Evolutionary conservation across 2,888 invertebrate species (phyloP).

Genomic region (Isotomurus palustris): DNA sequence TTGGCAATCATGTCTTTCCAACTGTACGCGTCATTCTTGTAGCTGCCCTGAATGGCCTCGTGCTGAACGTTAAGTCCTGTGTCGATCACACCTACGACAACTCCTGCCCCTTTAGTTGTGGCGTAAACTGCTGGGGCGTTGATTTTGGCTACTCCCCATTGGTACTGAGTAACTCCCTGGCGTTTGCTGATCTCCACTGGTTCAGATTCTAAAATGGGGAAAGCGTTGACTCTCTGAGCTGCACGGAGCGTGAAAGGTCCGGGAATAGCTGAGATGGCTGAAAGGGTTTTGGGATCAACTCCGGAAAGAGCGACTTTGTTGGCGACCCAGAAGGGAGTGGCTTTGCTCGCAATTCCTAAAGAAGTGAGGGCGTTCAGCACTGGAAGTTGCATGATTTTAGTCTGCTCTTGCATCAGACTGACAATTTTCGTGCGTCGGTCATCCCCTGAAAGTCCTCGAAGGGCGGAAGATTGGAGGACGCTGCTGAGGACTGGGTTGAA

Average conservation of each 20-base stretch:
- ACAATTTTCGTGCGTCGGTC: not conserved
- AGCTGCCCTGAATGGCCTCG: not conserved
- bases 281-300: not conserved
- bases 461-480: not conserved
- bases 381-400: not conserved
- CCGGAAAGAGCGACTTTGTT: not conserved
- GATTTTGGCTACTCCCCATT: constrained; percentile 7
- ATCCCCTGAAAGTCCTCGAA: not conserved
- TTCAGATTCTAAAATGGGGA: not conserved
- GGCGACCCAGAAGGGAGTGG: constrained; percentile 1
- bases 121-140: not conserved
- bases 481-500: not conserved
- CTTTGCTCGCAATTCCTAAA: not conserved
- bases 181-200: not conserved
- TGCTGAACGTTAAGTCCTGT: not conserved
- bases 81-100: constrained; percentile 1
- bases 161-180: not conserved
- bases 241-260: not conserved
- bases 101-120: not conserved
- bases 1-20: constrained; percentile 1
- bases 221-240: not conserved
- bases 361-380: not conserved
- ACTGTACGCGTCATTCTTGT: constrained; percentile 2
- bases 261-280: not conserved
- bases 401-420: not conserved